These are phyloP conservation scores for Brienomyrus brachyistius DNA, from an alignment of 2,113 vertebrate species.

Conservation along the genomic window DNA sequence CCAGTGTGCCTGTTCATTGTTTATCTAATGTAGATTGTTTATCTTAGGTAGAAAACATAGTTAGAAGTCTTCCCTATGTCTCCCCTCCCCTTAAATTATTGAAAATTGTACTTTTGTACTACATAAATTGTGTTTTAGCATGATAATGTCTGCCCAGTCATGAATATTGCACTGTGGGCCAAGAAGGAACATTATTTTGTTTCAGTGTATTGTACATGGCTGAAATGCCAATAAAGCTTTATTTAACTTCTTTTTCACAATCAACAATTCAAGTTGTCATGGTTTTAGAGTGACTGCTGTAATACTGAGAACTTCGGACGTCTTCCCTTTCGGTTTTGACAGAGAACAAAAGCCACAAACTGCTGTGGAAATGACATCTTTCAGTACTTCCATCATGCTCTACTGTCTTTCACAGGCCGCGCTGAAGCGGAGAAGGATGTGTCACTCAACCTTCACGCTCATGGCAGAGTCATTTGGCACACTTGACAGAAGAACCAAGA, in stretches of 20 bases:
- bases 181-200: background rate
- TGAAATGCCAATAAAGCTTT: background rate
- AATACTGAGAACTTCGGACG: background rate
- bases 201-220: background rate
- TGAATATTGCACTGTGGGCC: background rate
- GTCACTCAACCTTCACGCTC: background rate
- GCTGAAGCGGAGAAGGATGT: background rate
- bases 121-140: background rate
- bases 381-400: background rate
- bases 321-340: background rate
- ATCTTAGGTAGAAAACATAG: background rate
- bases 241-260: background rate
- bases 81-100: background rate
- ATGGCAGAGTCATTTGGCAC: background rate
- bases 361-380: background rate
- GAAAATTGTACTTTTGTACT: background rate
- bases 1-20: background rate
- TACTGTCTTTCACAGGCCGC: background rate
- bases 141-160: background rate
- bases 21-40: background rate
- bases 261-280: background rate
- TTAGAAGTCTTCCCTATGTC: background rate
- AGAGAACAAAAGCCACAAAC: background rate
- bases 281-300: background rate
- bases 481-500: background rate